phyloP scores from a whole-genome alignment of 2,888 invertebrate genomes.

The Sicus ferrugineus region DNA sequence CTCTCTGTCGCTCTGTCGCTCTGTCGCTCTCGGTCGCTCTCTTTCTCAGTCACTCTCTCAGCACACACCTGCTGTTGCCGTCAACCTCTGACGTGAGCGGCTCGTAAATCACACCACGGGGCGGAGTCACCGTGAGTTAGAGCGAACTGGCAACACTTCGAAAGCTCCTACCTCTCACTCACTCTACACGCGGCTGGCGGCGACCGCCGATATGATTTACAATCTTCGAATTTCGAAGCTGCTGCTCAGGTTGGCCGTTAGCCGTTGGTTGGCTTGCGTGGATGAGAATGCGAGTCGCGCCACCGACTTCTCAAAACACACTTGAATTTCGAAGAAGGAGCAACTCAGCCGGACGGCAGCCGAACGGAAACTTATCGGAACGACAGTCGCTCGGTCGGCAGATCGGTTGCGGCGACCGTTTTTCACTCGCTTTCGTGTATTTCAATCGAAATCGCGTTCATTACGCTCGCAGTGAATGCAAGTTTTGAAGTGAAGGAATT shows the following conservation, averaged over 20 bases:
- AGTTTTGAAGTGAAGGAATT: too few relatives aligned
- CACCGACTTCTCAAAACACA: conserved; percentile 44
- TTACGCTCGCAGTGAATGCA: too few relatives aligned
- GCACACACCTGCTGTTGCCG: conserved; percentile 45
- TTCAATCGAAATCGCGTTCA: not conserved
- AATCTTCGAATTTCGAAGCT: conserved; percentile 52
- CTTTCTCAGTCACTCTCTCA: not conserved
- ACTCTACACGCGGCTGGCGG: conserved; percentile 25
- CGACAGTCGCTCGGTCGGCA: not conserved
- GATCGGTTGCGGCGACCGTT: not conserved
- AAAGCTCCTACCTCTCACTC: conserved; percentile 47
- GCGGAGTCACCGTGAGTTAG: conserved; percentile 49
- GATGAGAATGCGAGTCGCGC: not conserved
- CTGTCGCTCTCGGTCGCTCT: conserved; percentile 33
- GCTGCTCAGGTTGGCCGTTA: not conserved
- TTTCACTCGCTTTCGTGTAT: not conserved
- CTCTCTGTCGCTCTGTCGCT: conserved; percentile 34
- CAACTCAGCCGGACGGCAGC: conserved; percentile 29
- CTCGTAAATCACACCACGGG: conserved; percentile 53
- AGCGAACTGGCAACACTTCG: conserved; percentile 42
- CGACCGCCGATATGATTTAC: conserved; percentile 50
- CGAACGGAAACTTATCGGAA: too few relatives aligned
- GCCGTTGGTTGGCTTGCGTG: conserved; percentile 6
- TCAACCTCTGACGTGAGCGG: conserved; percentile 50
- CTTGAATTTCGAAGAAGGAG: conserved; percentile 54